phyloP scores from a whole-genome alignment of 2,113 vertebrate species.

The Hyperoodon ampullatus region DNA sequence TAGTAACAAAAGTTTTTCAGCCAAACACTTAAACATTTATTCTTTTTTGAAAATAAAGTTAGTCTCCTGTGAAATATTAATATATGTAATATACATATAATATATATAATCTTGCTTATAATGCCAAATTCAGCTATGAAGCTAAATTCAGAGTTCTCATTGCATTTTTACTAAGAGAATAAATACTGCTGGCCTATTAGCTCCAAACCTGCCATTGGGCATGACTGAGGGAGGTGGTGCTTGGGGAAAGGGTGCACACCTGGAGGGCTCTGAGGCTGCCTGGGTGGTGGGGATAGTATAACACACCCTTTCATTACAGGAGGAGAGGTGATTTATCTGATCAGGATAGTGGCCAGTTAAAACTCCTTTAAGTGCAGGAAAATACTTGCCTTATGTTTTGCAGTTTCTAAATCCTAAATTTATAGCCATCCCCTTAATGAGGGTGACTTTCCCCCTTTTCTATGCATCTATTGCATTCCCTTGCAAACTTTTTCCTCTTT shows the following conservation, averaged over 20 bases:
- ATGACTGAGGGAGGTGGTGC: background rate
- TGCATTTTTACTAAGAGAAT: background rate
- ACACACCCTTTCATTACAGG: background rate
- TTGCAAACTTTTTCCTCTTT: background rate
- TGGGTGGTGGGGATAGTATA: background rate
- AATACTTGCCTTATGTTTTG: background rate
- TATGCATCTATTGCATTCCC: background rate
- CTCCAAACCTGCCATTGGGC: background rate
- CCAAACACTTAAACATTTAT: background rate
- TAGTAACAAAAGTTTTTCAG: background rate
- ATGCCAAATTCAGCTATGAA: background rate
- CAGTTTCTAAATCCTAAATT: slow-evolving; percentile 2
- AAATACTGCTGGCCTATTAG: background rate
- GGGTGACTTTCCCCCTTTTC: background rate
- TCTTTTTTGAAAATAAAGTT: background rate
- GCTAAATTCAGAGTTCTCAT: background rate
- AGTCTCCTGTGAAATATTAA: background rate
- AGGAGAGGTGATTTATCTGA: background rate
- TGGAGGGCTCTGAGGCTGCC: background rate
- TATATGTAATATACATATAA: background rate
- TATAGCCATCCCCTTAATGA: background rate
- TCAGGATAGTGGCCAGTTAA: background rate
- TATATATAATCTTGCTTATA: background rate
- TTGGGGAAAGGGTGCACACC: background rate
- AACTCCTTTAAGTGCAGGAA: background rate